These are phyloP conservation scores for Bambusicola thoracicus DNA, from an alignment of 2,113 vertebrate genomes.

Conservation along the genomic window DNA sequence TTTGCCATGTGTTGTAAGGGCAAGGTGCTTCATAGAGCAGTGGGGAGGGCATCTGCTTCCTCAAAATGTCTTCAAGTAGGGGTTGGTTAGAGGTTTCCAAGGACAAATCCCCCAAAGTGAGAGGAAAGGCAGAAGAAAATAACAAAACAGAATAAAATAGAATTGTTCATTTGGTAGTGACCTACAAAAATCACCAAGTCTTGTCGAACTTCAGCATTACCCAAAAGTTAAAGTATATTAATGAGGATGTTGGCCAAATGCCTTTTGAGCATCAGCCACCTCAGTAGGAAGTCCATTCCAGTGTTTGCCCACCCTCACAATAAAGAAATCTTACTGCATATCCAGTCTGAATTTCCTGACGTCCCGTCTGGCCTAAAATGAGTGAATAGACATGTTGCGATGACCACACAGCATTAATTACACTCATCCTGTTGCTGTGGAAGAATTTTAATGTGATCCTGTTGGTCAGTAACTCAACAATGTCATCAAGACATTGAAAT, in stretches of 20 bases:
- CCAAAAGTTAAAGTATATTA: neutral
- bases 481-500: neutral
- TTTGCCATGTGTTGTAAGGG: accelerated
- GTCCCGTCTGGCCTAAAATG: neutral
- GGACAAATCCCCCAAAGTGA: neutral
- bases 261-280: neutral
- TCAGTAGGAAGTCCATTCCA: neutral
- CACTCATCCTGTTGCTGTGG: neutral
- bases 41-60: neutral
- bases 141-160: too few species aligned
- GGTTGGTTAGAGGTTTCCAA: neutral
- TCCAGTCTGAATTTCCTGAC: neutral
- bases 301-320: neutral
- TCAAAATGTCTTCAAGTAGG: accelerated
- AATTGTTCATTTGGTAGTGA: neutral
- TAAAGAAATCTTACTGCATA: neutral
- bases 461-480: neutral
- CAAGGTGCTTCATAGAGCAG: accelerated
- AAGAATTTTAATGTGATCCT: accelerated
- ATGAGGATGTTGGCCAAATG: neutral
- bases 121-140: neutral
- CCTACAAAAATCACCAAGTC: neutral
- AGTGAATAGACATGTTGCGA: accelerated
- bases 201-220: neutral
- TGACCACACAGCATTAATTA: neutral